Evolutionary conservation across 2,113 vertebrate genomes (phyloP).

Genomic region (Myocastor coypus): DNA sequence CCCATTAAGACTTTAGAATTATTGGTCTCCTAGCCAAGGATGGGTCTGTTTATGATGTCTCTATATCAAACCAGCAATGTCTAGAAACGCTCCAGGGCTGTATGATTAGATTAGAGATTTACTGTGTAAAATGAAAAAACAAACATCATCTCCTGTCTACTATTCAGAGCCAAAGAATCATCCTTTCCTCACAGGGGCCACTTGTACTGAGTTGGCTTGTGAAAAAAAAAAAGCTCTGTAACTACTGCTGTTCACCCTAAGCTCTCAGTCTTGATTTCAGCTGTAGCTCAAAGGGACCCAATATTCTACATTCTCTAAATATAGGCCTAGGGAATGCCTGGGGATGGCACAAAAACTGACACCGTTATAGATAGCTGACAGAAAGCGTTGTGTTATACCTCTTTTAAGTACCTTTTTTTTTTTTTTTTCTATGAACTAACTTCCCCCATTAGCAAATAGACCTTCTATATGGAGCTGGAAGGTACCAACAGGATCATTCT

Average conservation of each 20-base stretch:
- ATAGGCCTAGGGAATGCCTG: not conserved
- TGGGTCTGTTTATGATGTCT: not conserved
- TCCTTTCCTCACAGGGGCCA: not conserved
- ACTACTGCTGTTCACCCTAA: not conserved
- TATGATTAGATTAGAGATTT: not conserved
- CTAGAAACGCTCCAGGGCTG: not conserved
- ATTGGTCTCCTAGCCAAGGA: not conserved
- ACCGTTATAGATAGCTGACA: not conserved
- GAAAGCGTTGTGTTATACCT: not conserved
- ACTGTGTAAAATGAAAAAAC: not conserved
- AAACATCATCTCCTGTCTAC: not conserved
- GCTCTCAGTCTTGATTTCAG: not conserved
- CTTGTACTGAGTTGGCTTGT: not conserved
- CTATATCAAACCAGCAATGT: conserved; percentile 26
- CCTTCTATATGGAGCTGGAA: not conserved
- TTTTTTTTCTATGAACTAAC: not conserved
- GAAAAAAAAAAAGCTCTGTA: not conserved
- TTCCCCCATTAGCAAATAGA: conserved; percentile 11
- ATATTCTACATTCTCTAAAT: not conserved
- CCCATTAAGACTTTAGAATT: not conserved
- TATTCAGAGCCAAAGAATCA: not conserved
- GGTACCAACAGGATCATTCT: not conserved
- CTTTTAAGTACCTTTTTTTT: conserved; percentile 1
- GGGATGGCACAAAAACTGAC: not conserved
- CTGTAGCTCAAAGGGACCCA: not conserved